These are phyloP conservation scores for Xylocampa areola DNA, from an alignment of 2,888 invertebrate genomes.

Conservation along the genomic window DNA sequence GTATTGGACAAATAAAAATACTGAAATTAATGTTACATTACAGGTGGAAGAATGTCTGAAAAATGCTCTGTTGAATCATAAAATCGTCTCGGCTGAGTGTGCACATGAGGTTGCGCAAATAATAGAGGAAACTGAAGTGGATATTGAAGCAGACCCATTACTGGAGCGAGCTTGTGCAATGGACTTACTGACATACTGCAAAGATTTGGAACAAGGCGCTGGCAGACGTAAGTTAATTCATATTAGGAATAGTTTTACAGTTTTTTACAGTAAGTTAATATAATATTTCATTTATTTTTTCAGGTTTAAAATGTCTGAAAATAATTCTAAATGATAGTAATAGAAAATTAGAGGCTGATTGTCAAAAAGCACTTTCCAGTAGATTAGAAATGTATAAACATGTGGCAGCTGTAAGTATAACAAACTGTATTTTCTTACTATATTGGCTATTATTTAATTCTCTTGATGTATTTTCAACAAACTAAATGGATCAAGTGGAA, in stretches of 20 bases:
- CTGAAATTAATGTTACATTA: background rate
- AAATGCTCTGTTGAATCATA: slow-evolving; percentile 93
- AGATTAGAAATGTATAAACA: slow-evolving; percentile 97
- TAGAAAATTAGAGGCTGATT: slow-evolving; percentile 93
- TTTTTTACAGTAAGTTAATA: no score
- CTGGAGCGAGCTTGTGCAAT: slow-evolving; percentile 96
- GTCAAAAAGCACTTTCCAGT: slow-evolving; percentile 94
- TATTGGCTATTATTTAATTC: background rate
- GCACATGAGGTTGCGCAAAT: slow-evolving; percentile 96
- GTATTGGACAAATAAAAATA: no score
- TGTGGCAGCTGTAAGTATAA: slow-evolving; percentile 92
- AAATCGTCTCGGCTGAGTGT: slow-evolving; percentile 93
- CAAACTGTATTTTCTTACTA: background rate
- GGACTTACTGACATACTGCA: slow-evolving; percentile 95
- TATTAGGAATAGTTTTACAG: background rate
- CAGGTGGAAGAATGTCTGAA: slow-evolving; percentile 97
- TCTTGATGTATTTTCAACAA: no score
- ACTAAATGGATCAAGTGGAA: no score
- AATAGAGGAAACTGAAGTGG: slow-evolving; percentile 96
- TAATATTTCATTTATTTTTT: slow-evolving; percentile 63
- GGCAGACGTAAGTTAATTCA: slow-evolving; percentile 94
- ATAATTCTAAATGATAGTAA: slow-evolving; percentile 92
- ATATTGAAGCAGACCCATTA: slow-evolving; percentile 98
- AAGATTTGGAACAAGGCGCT: slow-evolving; percentile 95
- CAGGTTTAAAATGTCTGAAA: slow-evolving; percentile 94